Evolutionary conservation across 1,140 invertebrate species (phyloP), one percentile per base, ranked within the genome.

Genomic region (Rhynchophorus ferrugineus): DNA sequence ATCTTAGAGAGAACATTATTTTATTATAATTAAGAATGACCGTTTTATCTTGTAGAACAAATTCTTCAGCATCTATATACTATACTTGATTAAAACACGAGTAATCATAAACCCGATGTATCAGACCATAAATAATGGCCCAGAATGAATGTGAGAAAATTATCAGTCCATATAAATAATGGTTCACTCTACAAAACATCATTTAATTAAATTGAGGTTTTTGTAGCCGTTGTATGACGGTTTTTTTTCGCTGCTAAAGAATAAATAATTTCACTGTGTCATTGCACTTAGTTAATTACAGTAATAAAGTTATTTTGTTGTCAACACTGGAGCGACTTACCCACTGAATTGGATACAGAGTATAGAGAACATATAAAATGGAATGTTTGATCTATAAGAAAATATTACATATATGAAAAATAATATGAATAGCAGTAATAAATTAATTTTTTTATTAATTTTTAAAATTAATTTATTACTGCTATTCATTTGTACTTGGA

Each of bases 181-280:
- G 11, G 20, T 34, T 21, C 16, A 24, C n/a, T 51, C 21, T 51
- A 35, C 14, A 41, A 8, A 43, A 51, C 14, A 37, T 3, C 9
- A 14, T 37, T 51, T 44, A 51, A 51, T 51, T 43, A 51, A 51
- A 44, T 18, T 42, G 22, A 3, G 18, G 22, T 44, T 44, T 36
- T 22, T 3, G 37, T 51, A 33, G 38, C 36, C 16, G 7, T 11
- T 44, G 24, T 11, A 11, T 11, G 5, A 6, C 24, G 24, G n/a
- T 29, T 29, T 29, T 29, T 29, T 29, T 29, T 29, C 24, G 24
- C n/a, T 29, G 24, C 24, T 29, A 20, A 34, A 9, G 39, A 33
- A 51, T 36, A 44, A 43, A 44, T 51, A 51, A 44, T 51, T 51
- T 24, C 16, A 51, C 35, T 51, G 43, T 51, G 41, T 51, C 49